Conservation (phyloP, 1,140 invertebrate genomes). For the Bombyx mandarina region DNA sequence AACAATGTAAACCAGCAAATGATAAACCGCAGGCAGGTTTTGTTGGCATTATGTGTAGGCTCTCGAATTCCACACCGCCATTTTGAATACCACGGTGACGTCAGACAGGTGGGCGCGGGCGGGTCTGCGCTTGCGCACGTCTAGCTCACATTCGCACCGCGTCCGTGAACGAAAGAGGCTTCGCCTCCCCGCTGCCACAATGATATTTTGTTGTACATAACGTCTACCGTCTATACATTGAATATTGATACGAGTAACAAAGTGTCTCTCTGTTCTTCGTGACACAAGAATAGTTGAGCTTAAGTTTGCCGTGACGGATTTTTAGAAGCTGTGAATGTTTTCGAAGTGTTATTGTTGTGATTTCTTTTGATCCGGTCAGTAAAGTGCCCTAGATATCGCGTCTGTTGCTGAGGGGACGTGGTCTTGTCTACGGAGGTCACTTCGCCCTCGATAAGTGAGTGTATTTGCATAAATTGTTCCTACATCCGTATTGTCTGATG, state of each 20-base stretch:
- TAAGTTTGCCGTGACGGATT: conserved; percentile 16
- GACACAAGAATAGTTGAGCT: conserved; percentile 57
- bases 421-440: conserved; percentile 41
- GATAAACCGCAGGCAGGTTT: conserved; percentile 5
- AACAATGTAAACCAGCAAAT: no score
- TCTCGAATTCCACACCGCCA: conserved; percentile 63
- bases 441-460: conserved; percentile 51
- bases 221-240: conserved; percentile 44
- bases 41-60: conserved; percentile 50
- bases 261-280: conserved; percentile 59
- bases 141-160: conserved; percentile 47
- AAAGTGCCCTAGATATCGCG: conserved; percentile 45
- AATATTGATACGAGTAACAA: conserved; percentile 34
- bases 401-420: conserved; percentile 36
- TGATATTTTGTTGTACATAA: conserved; percentile 49
- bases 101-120: conserved; percentile 59
- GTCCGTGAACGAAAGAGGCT: conserved; percentile 51
- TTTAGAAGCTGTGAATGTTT: conserved; percentile 44
- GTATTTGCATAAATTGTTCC: conserved; percentile 49
- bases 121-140: conserved; percentile 49
- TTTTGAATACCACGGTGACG: conserved; percentile 67
- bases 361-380: conserved; percentile 48
- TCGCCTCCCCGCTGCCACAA: conserved; percentile 50
- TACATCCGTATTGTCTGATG: conserved; percentile 35
- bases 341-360: conserved; percentile 58